Base-by-base conservation (phyloP, 2,797 vertebrate species). In the Mionectes olivaceus region DNA sequence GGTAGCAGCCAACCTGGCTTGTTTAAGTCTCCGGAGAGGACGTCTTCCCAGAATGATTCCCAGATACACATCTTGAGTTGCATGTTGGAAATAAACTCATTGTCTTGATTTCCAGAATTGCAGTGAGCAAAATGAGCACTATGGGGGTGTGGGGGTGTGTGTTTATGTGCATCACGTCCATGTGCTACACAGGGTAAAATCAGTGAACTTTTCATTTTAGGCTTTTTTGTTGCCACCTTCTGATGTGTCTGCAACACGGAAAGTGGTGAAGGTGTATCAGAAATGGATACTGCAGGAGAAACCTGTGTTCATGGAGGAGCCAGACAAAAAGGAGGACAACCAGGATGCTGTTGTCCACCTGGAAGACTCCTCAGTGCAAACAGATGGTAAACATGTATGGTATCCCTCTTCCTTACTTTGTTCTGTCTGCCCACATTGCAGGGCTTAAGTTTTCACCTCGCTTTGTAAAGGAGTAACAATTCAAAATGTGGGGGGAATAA, bases 271-370 rank as follows among this genome's bases (percentile, higher is more conserved):
- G 96, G 99, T 99, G 3, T 99, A 99, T 91, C 98, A 98, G 82
- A 99, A 99, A 94, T 99, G 99, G 99, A 99, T 99, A 78, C 91
- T 99, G 80, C 98, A 98, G 93, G 99, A 99, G 30, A 99, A 99
- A 73, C 99, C 99, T 4, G 63, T 96, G 64, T 99, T 99, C 92
- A 99, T 99, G 99, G 98, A 98, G 19, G 99, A 99, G 90, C 99
- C 99, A 7, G 99, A 99, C 74, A 98, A 95, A 63, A 97, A 97
- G n/a, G 95, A 97, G 11, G 96, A 83, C 49, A 92, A 88, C 44
- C 98, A 98, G 84, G 98, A 98, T 84, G 97, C 97, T 52, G 97
- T 97, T 68, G 97, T 97, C 52, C 61, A 64, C 76, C 73, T 97
- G 68, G 98, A 98, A 70, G 97, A 97, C 81, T 96, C 97, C 52